Evolutionary conservation across 64 coral and sea anemone species (phyloP).

Genomic region (Stichodactyla helianthus): DNA sequence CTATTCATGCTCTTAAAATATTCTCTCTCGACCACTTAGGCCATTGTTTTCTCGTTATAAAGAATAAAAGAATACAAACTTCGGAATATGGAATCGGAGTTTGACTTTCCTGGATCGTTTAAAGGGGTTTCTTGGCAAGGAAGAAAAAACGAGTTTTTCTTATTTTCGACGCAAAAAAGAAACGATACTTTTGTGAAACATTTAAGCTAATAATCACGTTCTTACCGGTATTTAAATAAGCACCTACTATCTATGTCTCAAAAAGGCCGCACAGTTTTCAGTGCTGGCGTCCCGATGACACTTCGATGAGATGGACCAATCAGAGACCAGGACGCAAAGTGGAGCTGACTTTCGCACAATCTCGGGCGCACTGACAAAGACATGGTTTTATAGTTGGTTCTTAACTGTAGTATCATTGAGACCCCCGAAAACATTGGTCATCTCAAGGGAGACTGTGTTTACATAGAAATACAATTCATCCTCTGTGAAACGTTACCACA

Average conservation of each 20-base stretch:
- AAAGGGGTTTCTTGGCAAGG: background rate
- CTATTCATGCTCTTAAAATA: background rate
- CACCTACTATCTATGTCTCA: conserved; percentile 17
- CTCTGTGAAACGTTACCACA: background rate
- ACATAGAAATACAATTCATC: conserved; percentile 7
- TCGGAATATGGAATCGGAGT: background rate
- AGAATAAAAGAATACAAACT: background rate
- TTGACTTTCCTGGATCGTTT: background rate
- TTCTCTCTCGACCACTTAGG: background rate
- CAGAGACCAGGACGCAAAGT: background rate
- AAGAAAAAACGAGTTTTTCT: background rate
- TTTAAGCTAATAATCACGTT: conserved; percentile 7
- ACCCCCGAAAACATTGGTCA: background rate
- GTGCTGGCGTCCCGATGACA: background rate
- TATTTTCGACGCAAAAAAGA: background rate
- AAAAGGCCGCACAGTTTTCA: background rate
- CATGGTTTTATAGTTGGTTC: background rate
- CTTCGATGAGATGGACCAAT: background rate
- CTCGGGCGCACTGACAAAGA: background rate
- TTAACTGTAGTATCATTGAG: conserved; percentile 4
- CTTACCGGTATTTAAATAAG: conserved; percentile 16
- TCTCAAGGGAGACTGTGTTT: background rate
- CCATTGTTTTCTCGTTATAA: background rate
- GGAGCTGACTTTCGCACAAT: background rate
- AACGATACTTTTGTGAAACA: conserved; percentile 7